A percentile compares a stretch with the other conserved stretches of the same genome.
Evolutionary conservation across 1,140 invertebrate genomes (phyloP).

Genomic region (Protaetia brevitarsis): DNA sequence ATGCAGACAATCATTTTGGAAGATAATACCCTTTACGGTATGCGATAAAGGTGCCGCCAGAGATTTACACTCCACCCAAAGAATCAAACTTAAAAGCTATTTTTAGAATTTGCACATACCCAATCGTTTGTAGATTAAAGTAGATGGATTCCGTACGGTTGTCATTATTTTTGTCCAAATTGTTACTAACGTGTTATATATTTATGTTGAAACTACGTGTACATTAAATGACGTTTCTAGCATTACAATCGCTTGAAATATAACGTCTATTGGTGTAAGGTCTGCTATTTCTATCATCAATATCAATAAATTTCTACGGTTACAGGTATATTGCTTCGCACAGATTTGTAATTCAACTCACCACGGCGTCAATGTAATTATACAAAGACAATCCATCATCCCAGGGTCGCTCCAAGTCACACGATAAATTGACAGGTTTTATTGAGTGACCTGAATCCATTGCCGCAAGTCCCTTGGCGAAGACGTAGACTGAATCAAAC

Average conservation of each 20-base stretch:
- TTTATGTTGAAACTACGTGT: no score
- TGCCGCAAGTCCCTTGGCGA: conserved; percentile 75
- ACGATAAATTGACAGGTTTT: conserved; percentile 74
- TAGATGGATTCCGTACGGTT: no score
- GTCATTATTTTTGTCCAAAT: no score
- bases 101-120: no score
- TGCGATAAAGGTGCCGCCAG: no score
- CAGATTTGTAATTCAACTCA: conserved; percentile 31
- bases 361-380: conserved; percentile 88
- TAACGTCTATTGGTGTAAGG: neutral
- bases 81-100: no score
- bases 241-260: neutral
- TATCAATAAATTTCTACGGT: neutral
- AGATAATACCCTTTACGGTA: no score
- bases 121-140: no score
- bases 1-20: no score
- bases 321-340: neutral
- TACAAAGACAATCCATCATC: conserved; percentile 80
- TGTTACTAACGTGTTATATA: no score
- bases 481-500: conserved; percentile 87
- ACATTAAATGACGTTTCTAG: neutral
- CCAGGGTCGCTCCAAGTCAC: conserved; percentile 80
- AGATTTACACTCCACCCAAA: no score
- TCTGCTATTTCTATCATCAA: neutral
- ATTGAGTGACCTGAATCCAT: conserved; percentile 67